phyloP scores from a whole-genome alignment of 2,113 vertebrate genomes.

The Choloepus hoffmanni region DNA sequence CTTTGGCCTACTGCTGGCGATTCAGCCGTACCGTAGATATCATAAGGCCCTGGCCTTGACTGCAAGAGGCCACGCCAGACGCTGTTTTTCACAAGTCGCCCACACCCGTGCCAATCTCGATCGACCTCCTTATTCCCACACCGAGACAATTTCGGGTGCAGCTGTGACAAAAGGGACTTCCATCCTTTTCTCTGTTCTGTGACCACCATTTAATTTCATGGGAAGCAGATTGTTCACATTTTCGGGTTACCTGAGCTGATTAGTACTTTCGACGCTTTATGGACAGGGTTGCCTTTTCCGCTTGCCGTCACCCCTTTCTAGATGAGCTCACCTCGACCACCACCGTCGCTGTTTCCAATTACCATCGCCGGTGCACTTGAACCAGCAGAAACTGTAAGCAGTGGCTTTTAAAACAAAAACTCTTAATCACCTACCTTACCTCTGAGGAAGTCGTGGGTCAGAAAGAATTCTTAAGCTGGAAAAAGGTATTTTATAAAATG shows the following conservation, averaged over 20 bases:
- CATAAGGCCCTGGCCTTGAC: neutral
- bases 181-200: neutral
- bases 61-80: neutral
- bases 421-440: neutral
- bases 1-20: neutral
- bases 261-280: fast-evolving
- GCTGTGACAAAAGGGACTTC: fast-evolving
- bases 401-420: neutral
- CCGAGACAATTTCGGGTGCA: fast-evolving
- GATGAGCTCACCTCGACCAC: neutral
- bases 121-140: neutral
- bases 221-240: neutral
- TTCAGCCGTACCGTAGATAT: neutral
- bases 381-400: neutral
- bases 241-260: neutral
- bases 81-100: neutral
- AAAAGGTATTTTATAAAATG: neutral
- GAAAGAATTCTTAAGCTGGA: neutral
- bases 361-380: fast-evolving
- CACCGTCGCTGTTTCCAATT: neutral
- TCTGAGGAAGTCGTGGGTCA: neutral
- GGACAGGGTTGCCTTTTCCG: neutral
- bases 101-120: neutral
- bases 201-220: neutral
- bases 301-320: neutral